Percentiles rank a stretch among this genome's conserved stretches.
These are phyloP conservation scores for Volucella inflata DNA, from an alignment of 2,888 invertebrate genomes.

Conservation along the genomic window DNA sequence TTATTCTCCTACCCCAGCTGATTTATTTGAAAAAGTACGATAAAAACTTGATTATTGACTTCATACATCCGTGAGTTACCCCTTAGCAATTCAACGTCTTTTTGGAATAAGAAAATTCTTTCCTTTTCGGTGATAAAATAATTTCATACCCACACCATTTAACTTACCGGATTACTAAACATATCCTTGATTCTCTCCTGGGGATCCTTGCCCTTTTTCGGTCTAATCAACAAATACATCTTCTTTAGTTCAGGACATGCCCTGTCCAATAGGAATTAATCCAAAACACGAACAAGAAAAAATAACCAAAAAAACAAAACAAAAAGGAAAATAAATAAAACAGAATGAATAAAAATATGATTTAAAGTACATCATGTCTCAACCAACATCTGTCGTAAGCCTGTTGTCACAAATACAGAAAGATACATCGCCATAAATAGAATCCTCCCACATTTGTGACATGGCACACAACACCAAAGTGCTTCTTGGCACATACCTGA, in stretches of 20 bases:
- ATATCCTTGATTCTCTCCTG: constrained; percentile 91
- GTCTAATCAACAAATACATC: constrained; percentile 92
- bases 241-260: constrained; percentile 90
- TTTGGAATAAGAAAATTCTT: too few relatives aligned
- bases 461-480: constrained; percentile 1
- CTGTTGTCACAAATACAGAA: constrained; percentile 81
- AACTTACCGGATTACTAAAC: constrained; percentile 91
- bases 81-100: too few relatives aligned
- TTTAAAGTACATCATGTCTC: constrained; percentile 70
- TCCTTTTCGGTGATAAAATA: neutral
- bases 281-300: constrained; percentile 48
- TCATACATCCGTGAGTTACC: too few relatives aligned
- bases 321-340: constrained; percentile 10
- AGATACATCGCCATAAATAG: constrained; percentile 85
- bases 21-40: too few relatives aligned
- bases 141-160: neutral
- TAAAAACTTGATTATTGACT: too few relatives aligned
- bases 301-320: constrained; percentile 29
- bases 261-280: constrained; percentile 82
- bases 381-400: constrained; percentile 63
- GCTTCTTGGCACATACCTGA: constrained; percentile 79
- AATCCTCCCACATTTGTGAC: constrained; percentile 50
- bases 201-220: constrained; percentile 93
- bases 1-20: too few relatives aligned
- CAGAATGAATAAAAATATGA: constrained; percentile 72